These are phyloP conservation scores for Caenorhabditis sinica DNA, from an alignment of 2,888 invertebrate genomes.

Conservation along the genomic window DNA sequence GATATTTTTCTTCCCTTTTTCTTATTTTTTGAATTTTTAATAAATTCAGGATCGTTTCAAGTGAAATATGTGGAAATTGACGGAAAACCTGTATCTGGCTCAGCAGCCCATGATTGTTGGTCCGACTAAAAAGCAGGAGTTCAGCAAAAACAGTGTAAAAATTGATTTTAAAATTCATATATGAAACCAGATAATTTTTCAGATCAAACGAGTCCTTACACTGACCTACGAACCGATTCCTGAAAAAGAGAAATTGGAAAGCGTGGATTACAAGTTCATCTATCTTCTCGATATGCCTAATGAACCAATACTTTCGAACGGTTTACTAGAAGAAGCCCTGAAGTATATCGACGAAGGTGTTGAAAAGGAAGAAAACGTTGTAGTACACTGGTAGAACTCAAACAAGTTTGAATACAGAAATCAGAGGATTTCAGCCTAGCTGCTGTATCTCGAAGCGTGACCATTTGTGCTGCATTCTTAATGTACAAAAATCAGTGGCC, in stretches of 20 bases:
- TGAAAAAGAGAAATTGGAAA: not conserved
- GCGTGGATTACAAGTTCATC: slow-evolving; percentile 47
- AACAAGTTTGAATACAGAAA: not conserved
- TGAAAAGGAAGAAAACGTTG: slow-evolving; percentile 43
- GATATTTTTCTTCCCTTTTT: no score
- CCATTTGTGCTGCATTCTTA: slow-evolving; percentile 49
- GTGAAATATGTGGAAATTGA: slow-evolving; percentile 57
- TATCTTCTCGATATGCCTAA: slow-evolving; percentile 35
- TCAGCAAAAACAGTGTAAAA: slow-evolving; percentile 47
- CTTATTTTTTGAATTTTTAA: slow-evolving; percentile 11
- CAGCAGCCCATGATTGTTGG: slow-evolving; percentile 49
- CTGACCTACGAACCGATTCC: slow-evolving; percentile 30
- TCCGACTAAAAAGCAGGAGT: slow-evolving; percentile 15
- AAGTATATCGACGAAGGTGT: slow-evolving; percentile 27
- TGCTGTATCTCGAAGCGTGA: slow-evolving; percentile 55
- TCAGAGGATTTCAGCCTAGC: slow-evolving; percentile 30
- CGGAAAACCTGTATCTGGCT: slow-evolving; percentile 50
- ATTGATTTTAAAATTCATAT: not conserved
- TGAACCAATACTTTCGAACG: slow-evolving; percentile 41
- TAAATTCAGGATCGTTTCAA: not conserved
- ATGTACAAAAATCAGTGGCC: slow-evolving; percentile 40
- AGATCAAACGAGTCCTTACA: slow-evolving; percentile 50
- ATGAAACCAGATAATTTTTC: not conserved
- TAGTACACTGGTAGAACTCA: slow-evolving; percentile 50
- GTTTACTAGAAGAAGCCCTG: slow-evolving; percentile 34